A percentile compares a stretch with the other conserved stretches of the same genome.
Conservation (phyloP, 2,888 invertebrate genomes). For the Ametastegia equiseti region DNA sequence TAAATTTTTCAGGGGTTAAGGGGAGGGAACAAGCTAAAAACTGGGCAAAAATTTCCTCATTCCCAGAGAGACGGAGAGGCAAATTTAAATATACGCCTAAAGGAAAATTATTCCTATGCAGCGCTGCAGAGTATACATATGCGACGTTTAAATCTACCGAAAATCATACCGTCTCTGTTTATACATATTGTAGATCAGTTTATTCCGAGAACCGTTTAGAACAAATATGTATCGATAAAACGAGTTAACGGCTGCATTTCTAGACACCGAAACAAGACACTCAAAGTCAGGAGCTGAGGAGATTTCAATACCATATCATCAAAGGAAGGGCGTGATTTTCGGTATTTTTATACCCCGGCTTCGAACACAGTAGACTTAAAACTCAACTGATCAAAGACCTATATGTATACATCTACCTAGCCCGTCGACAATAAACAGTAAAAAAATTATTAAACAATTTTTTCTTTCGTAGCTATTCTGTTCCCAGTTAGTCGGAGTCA, state of each 20-base stretch:
- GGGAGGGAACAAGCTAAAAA: neutral
- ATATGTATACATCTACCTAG: neutral
- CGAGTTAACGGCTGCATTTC: too few species aligned
- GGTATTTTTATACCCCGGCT: neutral
- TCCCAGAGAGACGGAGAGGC: too few species aligned
- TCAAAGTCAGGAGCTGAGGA: neutral
- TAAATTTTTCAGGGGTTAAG: neutral
- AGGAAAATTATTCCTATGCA: too few species aligned
- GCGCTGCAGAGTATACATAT: too few species aligned
- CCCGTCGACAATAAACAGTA: neutral
- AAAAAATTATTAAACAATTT: neutral
- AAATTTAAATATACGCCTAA: too few species aligned
- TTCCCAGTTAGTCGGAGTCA: too few species aligned
- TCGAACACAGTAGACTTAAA: neutral
- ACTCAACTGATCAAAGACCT: neutral
- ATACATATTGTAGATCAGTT: too few species aligned
- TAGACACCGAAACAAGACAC: neutral
- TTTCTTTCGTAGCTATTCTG: too few species aligned
- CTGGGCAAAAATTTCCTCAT: neutral
- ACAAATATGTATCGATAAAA: neutral
- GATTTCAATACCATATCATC: slow-evolving; percentile 5
- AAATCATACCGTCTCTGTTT: neutral
- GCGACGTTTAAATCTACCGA: neutral
- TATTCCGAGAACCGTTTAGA: neutral
- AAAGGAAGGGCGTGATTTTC: neutral